Evolutionary conservation across 2,113 vertebrate genomes (phyloP).

Genomic region (Nestor notabilis): DNA sequence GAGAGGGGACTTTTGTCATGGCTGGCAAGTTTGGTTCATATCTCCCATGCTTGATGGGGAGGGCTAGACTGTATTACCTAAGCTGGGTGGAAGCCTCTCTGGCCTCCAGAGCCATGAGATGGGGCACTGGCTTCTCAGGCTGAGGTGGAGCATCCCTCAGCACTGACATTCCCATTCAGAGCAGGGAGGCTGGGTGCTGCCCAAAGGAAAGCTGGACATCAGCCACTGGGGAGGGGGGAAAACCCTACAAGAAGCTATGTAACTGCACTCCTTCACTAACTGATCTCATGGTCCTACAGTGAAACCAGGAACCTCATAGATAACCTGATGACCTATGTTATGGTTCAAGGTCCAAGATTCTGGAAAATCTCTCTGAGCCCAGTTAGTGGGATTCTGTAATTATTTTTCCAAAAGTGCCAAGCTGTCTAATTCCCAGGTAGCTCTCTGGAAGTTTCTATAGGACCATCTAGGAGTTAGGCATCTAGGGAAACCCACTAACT

Average conservation of each 20-base stretch:
- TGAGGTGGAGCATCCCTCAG: background rate
- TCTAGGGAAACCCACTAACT: slow-evolving; percentile 15
- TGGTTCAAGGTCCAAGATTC: background rate
- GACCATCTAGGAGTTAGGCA: background rate
- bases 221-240: background rate
- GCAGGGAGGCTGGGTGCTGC: background rate
- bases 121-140: background rate
- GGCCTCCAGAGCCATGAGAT: background rate
- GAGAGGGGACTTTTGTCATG: background rate
- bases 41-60: background rate
- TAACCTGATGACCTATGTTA: slow-evolving; percentile 18
- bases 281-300: slow-evolving; percentile 14
- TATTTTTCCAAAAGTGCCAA: background rate
- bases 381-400: background rate
- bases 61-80: background rate
- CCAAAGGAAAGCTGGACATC: background rate
- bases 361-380: slow-evolving; percentile 42
- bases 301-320: slow-evolving; percentile 40
- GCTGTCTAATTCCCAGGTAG: background rate
- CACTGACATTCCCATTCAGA: background rate
- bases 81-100: background rate
- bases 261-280: background rate
- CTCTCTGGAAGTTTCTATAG: background rate
- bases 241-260: background rate
- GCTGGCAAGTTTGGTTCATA: background rate